Conservation (phyloP, 2,888 invertebrate species). For the Alitta virens region DNA sequence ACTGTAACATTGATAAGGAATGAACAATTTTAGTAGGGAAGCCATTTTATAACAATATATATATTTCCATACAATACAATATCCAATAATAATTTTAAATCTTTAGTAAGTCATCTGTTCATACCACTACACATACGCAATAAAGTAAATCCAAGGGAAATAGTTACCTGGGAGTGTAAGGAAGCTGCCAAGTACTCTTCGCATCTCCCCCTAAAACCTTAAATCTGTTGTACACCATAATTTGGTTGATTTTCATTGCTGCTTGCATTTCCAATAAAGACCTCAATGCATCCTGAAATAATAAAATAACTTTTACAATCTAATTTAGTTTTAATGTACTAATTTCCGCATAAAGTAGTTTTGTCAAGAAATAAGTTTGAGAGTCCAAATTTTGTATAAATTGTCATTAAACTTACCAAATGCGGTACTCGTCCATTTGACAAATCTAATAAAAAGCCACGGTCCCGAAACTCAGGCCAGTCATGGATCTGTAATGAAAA, state of each 20-base stretch:
- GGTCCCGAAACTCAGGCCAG: conserved; percentile 62
- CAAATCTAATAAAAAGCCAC: conserved; percentile 65
- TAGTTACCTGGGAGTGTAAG: conserved; percentile 46
- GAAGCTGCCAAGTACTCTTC: conserved; percentile 41
- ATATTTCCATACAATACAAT: too few relatives aligned
- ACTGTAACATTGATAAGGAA: background rate
- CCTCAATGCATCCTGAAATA: conserved; percentile 59
- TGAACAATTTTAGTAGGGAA: too few relatives aligned
- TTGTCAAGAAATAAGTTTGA: too few relatives aligned
- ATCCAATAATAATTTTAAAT: too few relatives aligned
- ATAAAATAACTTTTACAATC: too few relatives aligned
- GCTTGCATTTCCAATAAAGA: conserved; percentile 61
- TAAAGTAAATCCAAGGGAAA: too few relatives aligned
- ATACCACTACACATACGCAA: too few relatives aligned
- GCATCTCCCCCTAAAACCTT: conserved; percentile 31
- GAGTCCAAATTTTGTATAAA: too few relatives aligned
- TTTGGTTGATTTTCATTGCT: conserved; percentile 62
- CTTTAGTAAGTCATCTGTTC: too few relatives aligned
- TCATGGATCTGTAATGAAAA: conserved; percentile 60
- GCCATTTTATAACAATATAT: too few relatives aligned
- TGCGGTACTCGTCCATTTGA: conserved; percentile 63
- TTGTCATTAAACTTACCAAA: conserved; percentile 41
- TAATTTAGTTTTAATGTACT: too few relatives aligned
- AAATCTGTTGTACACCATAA: conserved; percentile 42
- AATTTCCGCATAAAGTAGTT: too few relatives aligned